phyloP scores from a whole-genome alignment of 2,888 invertebrate species.

The Homarus gammarus region DNA sequence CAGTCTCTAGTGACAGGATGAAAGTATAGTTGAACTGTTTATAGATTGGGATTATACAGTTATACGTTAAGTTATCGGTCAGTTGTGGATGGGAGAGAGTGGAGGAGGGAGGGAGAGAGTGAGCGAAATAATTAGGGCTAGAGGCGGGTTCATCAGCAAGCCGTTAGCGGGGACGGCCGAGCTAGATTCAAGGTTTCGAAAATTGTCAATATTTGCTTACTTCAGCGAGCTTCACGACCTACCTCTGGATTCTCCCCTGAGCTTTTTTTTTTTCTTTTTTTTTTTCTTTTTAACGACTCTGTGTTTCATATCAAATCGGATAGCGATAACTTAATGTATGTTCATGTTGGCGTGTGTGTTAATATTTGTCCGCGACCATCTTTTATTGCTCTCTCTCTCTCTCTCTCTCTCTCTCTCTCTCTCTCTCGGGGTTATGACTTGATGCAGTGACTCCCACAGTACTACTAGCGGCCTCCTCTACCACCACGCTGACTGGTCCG shows the following conservation, averaged over 20 bases:
- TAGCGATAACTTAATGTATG: slow-evolving; percentile 46
- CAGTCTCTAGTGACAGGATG: no score
- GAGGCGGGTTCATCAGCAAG: neutral
- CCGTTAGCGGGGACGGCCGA: slow-evolving; percentile 24
- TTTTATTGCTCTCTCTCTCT: neutral
- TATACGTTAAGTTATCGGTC: no score
- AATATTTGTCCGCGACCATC: slow-evolving; percentile 29
- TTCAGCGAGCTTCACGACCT: slow-evolving; percentile 41
- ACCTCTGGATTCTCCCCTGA: neutral
- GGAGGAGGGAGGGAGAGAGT: neutral
- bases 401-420: neutral
- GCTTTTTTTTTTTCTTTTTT: neutral
- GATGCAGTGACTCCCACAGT: no score
- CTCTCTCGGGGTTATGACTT: neutral
- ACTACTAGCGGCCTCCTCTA: no score
- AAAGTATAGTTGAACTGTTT: no score
- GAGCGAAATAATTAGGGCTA: neutral
- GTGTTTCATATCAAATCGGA: slow-evolving; percentile 46
- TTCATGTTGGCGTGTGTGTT: slow-evolving; percentile 37
- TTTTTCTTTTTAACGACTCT: neutral
- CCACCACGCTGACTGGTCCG: neutral
- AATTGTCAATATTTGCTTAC: slow-evolving; percentile 72
- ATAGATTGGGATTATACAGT: no score
- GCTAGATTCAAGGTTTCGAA: slow-evolving; percentile 64
- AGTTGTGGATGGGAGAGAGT: neutral